phyloP scores from a whole-genome alignment of 2,888 invertebrate species.

The Drosophila austrosaltans region DNA sequence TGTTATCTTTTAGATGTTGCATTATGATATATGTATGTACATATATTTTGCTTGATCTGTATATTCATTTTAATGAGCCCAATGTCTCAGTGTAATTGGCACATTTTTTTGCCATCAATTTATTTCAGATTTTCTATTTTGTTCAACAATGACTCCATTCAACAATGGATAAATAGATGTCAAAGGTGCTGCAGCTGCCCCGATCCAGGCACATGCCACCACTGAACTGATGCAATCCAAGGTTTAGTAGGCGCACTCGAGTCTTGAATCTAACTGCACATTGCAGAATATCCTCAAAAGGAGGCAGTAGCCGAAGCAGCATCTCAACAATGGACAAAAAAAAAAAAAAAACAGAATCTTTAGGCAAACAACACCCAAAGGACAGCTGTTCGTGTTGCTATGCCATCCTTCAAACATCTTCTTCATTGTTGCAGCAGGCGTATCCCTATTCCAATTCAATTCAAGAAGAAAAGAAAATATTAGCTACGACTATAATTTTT shows the following conservation, averaged over 20 bases:
- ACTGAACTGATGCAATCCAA: conserved; percentile 3
- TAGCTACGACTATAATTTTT: neutral
- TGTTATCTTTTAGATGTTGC: too few species aligned
- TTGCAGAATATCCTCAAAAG: neutral
- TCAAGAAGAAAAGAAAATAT: neutral
- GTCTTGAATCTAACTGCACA: neutral
- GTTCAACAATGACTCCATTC: conserved; percentile 8
- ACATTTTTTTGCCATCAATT: conserved; percentile 5
- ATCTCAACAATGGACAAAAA: conserved; percentile 1
- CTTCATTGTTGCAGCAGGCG: conserved; percentile 51
- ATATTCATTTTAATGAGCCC: neutral
- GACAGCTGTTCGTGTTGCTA: conserved; percentile 71
- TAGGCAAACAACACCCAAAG: conserved; percentile 28
- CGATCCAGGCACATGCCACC: conserved; percentile 8
- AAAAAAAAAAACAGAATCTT: conserved; percentile 3
- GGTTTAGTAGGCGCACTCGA: conserved; percentile 6
- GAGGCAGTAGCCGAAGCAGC: neutral
- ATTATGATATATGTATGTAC: too few species aligned
- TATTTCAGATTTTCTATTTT: conserved; percentile 7
- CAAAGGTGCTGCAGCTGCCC: conserved; percentile 8
- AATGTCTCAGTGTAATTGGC: neutral
- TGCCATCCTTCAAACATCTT: conserved; percentile 51
- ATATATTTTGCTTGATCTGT: neutral
- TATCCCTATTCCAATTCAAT: conserved; percentile 10
- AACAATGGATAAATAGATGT: conserved; percentile 11